phyloP scores from a whole-genome alignment of 2,888 invertebrate genomes.

The Latrodectus elegans region DNA sequence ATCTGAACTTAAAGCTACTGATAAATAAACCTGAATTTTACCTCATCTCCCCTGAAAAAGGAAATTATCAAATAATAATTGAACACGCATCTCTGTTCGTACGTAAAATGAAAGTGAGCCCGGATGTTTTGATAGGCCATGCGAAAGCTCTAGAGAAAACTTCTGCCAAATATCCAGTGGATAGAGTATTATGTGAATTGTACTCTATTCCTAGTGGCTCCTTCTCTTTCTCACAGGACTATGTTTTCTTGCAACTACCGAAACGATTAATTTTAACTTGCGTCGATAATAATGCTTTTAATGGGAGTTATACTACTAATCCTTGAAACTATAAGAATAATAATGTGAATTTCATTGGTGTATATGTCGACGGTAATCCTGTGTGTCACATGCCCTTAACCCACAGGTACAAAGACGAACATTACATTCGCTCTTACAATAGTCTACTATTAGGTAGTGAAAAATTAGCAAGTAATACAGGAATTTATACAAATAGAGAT shows the following conservation, averaged over 20 bases:
- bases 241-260: not conserved
- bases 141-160: not conserved
- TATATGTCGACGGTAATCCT: too few species aligned
- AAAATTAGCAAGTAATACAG: not conserved
- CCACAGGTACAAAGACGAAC: not conserved
- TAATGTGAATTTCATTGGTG: not conserved
- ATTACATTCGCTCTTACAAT: not conserved
- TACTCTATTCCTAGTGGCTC: not conserved
- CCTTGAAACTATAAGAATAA: not conserved
- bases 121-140: not conserved
- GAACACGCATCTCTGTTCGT: slow-evolving; percentile 1
- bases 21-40: not conserved
- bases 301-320: not conserved
- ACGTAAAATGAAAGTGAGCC: slow-evolving; percentile 27
- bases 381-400: too few species aligned
- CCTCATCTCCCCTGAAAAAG: not conserved
- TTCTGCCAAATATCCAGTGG: not conserved
- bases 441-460: not conserved
- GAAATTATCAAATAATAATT: not conserved
- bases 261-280: not conserved
- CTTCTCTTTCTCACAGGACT: not conserved
- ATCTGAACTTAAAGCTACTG: not conserved
- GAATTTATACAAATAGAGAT: not conserved
- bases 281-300: not conserved
- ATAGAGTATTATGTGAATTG: slow-evolving; percentile 14